Conservation (phyloP, 2,113 vertebrate genomes). For the Equus quagga region DNA sequence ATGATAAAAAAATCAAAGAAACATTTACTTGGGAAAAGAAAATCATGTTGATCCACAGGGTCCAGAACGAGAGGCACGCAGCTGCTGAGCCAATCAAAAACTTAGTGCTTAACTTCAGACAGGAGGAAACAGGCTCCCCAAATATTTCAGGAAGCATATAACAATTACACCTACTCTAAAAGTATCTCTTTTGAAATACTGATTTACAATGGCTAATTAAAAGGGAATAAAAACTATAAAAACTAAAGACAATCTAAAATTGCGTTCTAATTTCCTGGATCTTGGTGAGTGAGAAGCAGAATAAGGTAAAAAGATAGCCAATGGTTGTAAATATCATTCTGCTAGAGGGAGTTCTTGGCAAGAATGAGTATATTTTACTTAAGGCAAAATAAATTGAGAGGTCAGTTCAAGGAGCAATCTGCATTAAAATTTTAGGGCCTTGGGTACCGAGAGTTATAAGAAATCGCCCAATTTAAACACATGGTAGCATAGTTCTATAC, state of each 20-base stretch:
- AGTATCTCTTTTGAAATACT: background rate
- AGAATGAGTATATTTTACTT: background rate
- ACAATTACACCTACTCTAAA: background rate
- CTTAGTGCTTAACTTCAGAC: background rate
- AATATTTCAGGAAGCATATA: background rate
- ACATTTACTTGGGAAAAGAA: background rate
- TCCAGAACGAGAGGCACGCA: background rate
- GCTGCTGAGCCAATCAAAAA: background rate
- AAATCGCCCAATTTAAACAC: conserved; percentile 18
- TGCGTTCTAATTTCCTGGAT: background rate
- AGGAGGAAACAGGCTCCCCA: background rate
- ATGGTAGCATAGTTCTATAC: background rate
- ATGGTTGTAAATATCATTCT: background rate
- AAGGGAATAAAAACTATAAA: background rate
- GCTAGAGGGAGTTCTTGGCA: background rate
- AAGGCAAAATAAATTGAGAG: conserved; percentile 10
- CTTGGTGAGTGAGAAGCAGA: background rate
- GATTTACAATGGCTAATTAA: background rate
- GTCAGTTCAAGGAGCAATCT: background rate
- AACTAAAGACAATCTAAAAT: conserved; percentile 10
- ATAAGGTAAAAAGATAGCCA: background rate
- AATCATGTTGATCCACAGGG: background rate
- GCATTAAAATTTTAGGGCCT: conserved; percentile 19
- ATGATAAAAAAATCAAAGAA: background rate
- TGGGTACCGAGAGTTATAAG: background rate